Evolutionary conservation across 1,140 invertebrate species (phyloP), one percentile per base, ranked within the genome.

Genomic region (Babylonia areolata): DNA sequence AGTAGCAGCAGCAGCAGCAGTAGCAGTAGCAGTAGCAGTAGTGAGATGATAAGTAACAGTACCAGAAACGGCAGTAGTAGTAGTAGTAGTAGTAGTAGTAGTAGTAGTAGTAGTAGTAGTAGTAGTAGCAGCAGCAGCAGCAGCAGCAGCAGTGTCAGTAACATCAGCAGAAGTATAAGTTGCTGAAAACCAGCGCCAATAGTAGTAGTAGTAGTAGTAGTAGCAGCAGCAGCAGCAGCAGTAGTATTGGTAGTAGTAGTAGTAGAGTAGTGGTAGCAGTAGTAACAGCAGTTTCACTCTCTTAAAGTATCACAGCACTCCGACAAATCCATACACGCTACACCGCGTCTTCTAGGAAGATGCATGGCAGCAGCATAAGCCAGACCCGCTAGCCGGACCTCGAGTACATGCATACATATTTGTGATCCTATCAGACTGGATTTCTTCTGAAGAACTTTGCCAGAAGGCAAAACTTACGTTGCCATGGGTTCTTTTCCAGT

Each of bases 11-110:
- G 35, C n/a, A 81, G 35, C 37, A 3, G 35, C 37, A 46, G 79
- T 37, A 37, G 79, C 20, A 46, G 35, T 81, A 46, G 42, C 17
- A 81, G 79, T 37, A 37, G 79, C 28, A 33, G 71, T 75, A 33
- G 71, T 75, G 12, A 28, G 6, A 33, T 6, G 6, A 33, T 6
- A 6, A 33, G 71, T 28, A 33, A 28, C 35, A 75, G 35, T 12
- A 33, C 6, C n/a, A 33, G 35, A 6, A 75, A 28, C 35, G 28
- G 71, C 35, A 75, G 71, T 75, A 75, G 71, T 75, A 75, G 28
- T 75, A 75, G 71, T 75, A 75, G 71, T 75, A 75, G 71, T 75
- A 75, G 71, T 75, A 75, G 71, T 75, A 75, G 71, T 75, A 75
- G 71, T 75, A 75, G 71, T 75, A 75, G 71, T 75, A 75, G 35